Evolutionary conservation across 2,888 invertebrate genomes (phyloP), one percentile per base, ranked within the genome.

Genomic region (Scaptodrosophila latifasciaeformis): DNA sequence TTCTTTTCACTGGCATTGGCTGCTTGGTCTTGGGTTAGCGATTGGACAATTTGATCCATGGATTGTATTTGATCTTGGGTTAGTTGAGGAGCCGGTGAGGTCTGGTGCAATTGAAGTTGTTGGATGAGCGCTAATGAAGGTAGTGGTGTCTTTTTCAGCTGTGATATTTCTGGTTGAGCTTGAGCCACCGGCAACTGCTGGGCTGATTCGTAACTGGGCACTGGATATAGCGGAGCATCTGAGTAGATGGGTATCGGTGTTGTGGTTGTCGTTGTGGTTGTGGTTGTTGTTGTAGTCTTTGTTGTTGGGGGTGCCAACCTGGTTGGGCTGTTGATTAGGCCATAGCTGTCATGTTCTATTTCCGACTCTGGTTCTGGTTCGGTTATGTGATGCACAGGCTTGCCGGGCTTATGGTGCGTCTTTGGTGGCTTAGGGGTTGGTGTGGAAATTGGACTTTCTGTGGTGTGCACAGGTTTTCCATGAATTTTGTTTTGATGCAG

Each of bases 31-130:
- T 83, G 75, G 2, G 84, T 83, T 0, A 86, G 67, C 3, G 81
- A 80, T 45, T 83, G 82, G 31, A 85, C 70, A 19, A 85, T 85
- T 69, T 85, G 84, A 60, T 86, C 84, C 66, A 85, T 82, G 0
- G 85, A 85, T 1, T 81, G 58, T 47, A 84, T 77, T 4, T 75
- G 62, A 50, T 82, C 84, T 2, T 81, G 77, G 1, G 82, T 67
- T 3, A 76, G 49, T 18, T 64, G 60, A 18, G 67, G 59, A 17
- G 61, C 55, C 0, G 67, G 49, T n/a, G 61, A 55, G n/a, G 58
- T 46, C 0, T 49, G 59, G 5, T 65, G 72, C 49, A 66, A 30
- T 1, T 68, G 67, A n/a, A n/a, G n/a, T 2, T 68, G 67, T 19
- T 81, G 82, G 21, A 81, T 47, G 24, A 63, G 24, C 0, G 81